Evolutionary conservation across 1,140 invertebrate genomes (phyloP), one percentile per base, ranked within the genome.

Genomic region (Papilio xuthus): DNA sequence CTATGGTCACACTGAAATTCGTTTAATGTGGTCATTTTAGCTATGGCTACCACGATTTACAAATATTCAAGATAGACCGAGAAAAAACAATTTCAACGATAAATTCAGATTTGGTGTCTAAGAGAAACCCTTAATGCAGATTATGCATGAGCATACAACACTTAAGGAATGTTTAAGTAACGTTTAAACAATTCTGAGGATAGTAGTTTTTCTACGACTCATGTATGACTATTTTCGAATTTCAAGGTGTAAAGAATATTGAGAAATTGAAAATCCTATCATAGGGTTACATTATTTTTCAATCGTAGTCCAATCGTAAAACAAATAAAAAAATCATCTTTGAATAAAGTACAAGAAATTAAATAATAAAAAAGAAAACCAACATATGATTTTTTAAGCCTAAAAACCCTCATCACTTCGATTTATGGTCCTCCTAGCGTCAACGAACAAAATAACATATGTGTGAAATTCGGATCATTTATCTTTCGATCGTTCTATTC

Each of bases 1-100:
- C 71, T 20, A 41, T 37, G 32, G 28, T 69, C 28, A 41, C 32
- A 70, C 67, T 15, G 37, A 70, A 70, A 70, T 70, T 70, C 60
- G 60, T 63, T 28, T 63, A 63, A 23, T 28, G 12, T 26, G 56
- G 56, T 63, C 60, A 63, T 63, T 63, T 63, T 28, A 15, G 9
- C 2, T 63, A 63, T 10, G 60, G 60, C 28, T 13, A 28, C 60
- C 60, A 67, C 12, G 13, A 67, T 63, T 63, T 18, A 28, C 23
- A 63, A 28, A 7, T 63, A 60, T 26, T 60, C 20, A 20, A 2
- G 56, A 44, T 3, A 1, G 9, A 44, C 3, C 56, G 1, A 53
- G 8, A 10, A 15, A 15, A 47, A 18, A 0, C 18, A 8, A 53
- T 53, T n/a, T 8, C 8, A 20, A 2, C 50, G 20, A 8, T 7